phyloP scores from a whole-genome alignment of 2,113 vertebrate genomes.

The Mormyrus lacerda region DNA sequence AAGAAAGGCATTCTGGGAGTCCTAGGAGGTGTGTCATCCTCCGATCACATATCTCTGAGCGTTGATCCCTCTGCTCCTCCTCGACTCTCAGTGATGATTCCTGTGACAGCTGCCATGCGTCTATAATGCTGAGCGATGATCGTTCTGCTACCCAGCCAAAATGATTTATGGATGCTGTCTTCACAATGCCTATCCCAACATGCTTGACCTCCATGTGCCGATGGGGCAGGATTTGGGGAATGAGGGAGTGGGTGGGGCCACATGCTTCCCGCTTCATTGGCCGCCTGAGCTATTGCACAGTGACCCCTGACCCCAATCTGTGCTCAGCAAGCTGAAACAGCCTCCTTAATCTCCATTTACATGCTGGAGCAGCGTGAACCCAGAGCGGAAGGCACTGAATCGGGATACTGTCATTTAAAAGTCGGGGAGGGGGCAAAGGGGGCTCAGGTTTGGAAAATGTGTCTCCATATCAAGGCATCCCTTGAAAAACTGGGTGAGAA shows the following conservation, averaged over 20 bases:
- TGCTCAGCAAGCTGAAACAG: constrained; percentile 27
- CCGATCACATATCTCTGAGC: not conserved
- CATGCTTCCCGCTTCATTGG: constrained; percentile 27
- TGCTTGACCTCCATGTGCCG: constrained; percentile 32
- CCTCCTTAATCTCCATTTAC: constrained; percentile 48
- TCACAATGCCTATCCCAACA: constrained; percentile 11
- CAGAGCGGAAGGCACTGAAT: constrained; percentile 38
- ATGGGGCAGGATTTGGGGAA: constrained; percentile 22
- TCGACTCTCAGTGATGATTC: not conserved
- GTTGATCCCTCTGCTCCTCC: not conserved
- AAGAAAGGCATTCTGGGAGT: not conserved
- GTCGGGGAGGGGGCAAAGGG: constrained; percentile 13
- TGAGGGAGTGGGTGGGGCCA: constrained; percentile 24
- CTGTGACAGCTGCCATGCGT: not conserved
- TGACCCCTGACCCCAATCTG: constrained; percentile 34
- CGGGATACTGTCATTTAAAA: constrained; percentile 39
- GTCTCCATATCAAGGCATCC: constrained; percentile 6
- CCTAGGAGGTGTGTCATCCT: not conserved
- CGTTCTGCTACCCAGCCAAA: not conserved
- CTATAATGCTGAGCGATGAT: not conserved
- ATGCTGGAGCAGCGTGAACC: constrained; percentile 43
- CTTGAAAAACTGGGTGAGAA: not conserved
- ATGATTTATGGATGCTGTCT: not conserved
- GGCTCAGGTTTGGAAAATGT: not conserved
- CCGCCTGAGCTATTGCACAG: constrained; percentile 1